Evolutionary conservation across 2,113 vertebrate species (phyloP).

Genomic region (Gadus macrocephalus): DNA sequence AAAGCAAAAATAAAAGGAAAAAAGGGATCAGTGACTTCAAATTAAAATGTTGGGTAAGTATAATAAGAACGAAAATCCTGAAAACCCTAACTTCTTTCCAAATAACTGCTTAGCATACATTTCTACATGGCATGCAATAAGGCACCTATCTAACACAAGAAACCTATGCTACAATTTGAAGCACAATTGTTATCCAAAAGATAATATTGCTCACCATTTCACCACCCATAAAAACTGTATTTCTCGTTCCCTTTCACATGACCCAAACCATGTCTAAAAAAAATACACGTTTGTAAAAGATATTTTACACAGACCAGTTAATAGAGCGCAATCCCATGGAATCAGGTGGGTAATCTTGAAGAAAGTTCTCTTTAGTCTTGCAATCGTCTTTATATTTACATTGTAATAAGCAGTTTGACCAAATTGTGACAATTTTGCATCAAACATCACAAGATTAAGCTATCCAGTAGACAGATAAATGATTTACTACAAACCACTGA

Average conservation of each 20-base stretch:
- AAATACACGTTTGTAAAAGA: conserved; percentile 80
- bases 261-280: conserved; percentile 76
- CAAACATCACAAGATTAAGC: conserved; percentile 55
- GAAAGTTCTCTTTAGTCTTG: conserved; percentile 42
- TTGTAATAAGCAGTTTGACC: conserved; percentile 52
- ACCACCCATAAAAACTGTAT: conserved; percentile 73
- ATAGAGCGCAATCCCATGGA: conserved; percentile 65
- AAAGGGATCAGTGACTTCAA: conserved; percentile 61
- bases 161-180: conserved; percentile 76
- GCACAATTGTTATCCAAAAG: conserved; percentile 68
- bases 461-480: conserved; percentile 63
- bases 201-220: conserved; percentile 67
- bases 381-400: conserved; percentile 62
- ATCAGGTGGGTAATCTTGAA: conserved; percentile 46
- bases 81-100: conserved; percentile 55
- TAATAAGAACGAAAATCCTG: conserved; percentile 69
- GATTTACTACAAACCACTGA: conserved; percentile 53
- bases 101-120: conserved; percentile 75
- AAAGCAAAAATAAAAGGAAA: conserved; percentile 47
- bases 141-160: conserved; percentile 83
- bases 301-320: conserved; percentile 73
- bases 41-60: conserved; percentile 71
- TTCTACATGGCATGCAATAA: conserved; percentile 81
- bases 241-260: conserved; percentile 73
- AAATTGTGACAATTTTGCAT: conserved; percentile 52